phyloP scores from a whole-genome alignment of 2,888 invertebrate species.

The Julus scandinavius region DNA sequence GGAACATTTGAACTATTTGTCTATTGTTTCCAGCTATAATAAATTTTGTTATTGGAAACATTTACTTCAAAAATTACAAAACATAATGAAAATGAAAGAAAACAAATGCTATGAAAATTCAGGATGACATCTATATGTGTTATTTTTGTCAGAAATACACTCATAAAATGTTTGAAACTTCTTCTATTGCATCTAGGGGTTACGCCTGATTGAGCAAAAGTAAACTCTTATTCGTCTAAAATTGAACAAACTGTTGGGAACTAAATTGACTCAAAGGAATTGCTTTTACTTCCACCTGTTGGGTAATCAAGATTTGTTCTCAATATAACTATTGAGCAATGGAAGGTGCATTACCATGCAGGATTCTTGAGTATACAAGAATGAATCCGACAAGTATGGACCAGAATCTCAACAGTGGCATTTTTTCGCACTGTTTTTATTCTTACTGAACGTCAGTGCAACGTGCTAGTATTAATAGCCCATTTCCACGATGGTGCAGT shows the following conservation, averaged over 20 bases:
- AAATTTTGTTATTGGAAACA: too few species aligned
- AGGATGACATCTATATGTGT: too few species aligned
- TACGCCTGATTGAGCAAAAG: neutral
- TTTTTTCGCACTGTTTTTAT: neutral
- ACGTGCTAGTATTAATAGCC: neutral
- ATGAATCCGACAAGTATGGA: neutral
- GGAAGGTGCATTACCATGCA: neutral
- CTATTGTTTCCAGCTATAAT: too few species aligned
- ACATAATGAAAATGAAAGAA: too few species aligned
- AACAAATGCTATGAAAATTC: too few species aligned
- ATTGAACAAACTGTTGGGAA: neutral
- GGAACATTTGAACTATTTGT: too few species aligned
- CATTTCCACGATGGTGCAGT: neutral
- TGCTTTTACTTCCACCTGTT: neutral
- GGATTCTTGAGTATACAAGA: too few species aligned
- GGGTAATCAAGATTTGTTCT: neutral
- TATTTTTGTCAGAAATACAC: too few species aligned
- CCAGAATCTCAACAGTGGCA: neutral
- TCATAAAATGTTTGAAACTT: too few species aligned
- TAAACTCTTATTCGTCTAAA: neutral
- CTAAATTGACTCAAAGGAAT: neutral
- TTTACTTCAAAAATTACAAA: too few species aligned
- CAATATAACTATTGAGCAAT: neutral
- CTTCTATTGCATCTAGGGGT: neutral
- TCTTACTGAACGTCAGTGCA: neutral